phyloP scores from a whole-genome alignment of 2,797 vertebrate genomes.

The Dipus sagitta region DNA sequence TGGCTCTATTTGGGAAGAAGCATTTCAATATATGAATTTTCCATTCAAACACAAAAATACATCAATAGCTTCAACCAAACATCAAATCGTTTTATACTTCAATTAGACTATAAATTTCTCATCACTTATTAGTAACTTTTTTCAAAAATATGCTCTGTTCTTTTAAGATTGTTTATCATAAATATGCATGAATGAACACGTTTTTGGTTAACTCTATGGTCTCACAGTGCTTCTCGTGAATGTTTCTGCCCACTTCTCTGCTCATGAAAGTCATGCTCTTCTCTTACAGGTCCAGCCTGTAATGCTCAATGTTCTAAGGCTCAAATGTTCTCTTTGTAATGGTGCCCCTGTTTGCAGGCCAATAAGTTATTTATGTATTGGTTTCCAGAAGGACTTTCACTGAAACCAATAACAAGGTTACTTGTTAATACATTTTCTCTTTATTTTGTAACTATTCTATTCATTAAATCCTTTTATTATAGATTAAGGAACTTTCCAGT shows the following conservation, averaged over 20 bases:
- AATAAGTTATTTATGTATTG: conserved; percentile 44
- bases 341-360: background rate
- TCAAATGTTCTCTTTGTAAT: background rate
- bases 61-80: conserved; percentile 57
- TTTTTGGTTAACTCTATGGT: conserved; percentile 46
- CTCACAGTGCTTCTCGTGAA: background rate
- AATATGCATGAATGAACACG: conserved; percentile 27
- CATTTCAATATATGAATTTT: conserved; percentile 66
- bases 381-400: conserved; percentile 65
- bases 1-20: conserved; percentile 70
- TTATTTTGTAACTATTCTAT: conserved; percentile 11
- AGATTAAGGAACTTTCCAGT: conserved; percentile 36
- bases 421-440: conserved; percentile 28
- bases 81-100: conserved; percentile 63
- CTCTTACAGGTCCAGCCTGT: background rate
- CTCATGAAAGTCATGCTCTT: background rate
- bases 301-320: conserved; percentile 11
- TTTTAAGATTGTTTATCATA: conserved; percentile 55
- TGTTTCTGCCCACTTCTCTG: background rate
- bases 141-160: background rate
- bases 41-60: conserved; percentile 60
- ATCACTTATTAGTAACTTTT: conserved; percentile 49
- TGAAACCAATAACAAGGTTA: background rate
- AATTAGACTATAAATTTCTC: conserved; percentile 35
- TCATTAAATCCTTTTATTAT: conserved; percentile 47